A percentile compares a stretch with the other conserved stretches of the same genome.
These are phyloP conservation scores for Euzophera pinguis DNA, from an alignment of 2,888 invertebrate genomes.

Conservation along the genomic window DNA sequence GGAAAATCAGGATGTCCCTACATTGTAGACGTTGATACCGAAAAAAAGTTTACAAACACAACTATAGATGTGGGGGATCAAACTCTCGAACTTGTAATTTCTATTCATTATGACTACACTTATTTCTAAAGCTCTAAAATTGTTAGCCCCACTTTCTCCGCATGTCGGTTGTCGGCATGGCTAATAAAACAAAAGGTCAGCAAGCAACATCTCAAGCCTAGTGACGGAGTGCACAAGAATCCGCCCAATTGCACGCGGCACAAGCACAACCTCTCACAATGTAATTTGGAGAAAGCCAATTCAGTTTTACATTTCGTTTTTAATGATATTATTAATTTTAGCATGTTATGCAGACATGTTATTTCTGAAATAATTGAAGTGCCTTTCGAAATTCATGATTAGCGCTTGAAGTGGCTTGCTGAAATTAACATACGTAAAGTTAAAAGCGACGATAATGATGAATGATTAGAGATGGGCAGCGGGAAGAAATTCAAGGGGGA, in stretches of 20 bases:
- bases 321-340: constrained; percentile 3
- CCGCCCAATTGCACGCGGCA: neutral
- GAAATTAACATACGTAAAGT: no score
- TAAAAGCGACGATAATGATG: no score
- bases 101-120: no score
- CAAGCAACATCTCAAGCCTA: neutral
- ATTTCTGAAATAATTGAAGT: neutral
- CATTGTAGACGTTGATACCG: no score
- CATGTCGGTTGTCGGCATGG: neutral
- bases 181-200: constrained; percentile 8
- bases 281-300: constrained; percentile 7
- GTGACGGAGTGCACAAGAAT: neutral
- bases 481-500: no score
- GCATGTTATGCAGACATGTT: neutral
- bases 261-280: neutral
- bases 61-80: no score
- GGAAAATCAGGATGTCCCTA: no score
- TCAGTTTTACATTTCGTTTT: constrained; percentile 1
- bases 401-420: no score
- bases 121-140: neutral
- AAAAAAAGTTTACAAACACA: no score
- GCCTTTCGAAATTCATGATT: neutral
- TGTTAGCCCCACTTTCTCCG: neutral
- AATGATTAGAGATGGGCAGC: no score
- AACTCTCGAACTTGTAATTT: no score